phyloP scores from a whole-genome alignment of 2,888 invertebrate genomes.

The Xylocampa areola region DNA sequence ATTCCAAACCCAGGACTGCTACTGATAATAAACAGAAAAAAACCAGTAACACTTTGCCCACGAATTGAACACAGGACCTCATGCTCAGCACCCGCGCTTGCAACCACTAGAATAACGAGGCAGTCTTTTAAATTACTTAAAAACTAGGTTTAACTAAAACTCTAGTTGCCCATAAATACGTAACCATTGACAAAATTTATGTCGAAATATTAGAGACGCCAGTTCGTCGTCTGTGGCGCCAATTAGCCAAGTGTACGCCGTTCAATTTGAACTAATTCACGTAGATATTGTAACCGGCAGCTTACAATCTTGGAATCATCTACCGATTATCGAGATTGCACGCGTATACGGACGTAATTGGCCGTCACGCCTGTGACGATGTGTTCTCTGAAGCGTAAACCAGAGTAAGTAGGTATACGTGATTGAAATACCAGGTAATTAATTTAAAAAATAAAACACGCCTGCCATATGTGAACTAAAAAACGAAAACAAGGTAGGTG shows the following conservation, averaged over 20 bases:
- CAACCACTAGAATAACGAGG: no score
- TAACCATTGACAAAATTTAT: slow-evolving; percentile 29
- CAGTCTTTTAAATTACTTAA: no score
- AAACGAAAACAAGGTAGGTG: no score
- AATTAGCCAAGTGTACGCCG: slow-evolving; percentile 44
- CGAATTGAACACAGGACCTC: no score
- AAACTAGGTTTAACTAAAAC: no score
- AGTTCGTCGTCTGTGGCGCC: slow-evolving; percentile 31
- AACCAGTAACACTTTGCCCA: no score
- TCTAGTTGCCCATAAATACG: no score
- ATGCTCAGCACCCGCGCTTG: no score
- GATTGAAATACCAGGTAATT: not conserved
- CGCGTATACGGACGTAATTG: not conserved
- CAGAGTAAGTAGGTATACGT: not conserved
- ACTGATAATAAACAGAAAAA: no score
- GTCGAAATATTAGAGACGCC: slow-evolving; percentile 41
- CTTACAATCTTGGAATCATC: slow-evolving; percentile 18
- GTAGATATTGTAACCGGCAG: slow-evolving; percentile 31
- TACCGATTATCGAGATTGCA: slow-evolving; percentile 15
- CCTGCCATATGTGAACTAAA: no score
- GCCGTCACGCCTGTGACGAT: not conserved
- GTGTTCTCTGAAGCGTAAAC: not conserved
- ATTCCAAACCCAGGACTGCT: no score
- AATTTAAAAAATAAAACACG: no score
- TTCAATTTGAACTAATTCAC: slow-evolving; percentile 51